These are phyloP conservation scores for Balaeniceps rex DNA, from an alignment of 2,113 vertebrate species.

Conservation along the genomic window DNA sequence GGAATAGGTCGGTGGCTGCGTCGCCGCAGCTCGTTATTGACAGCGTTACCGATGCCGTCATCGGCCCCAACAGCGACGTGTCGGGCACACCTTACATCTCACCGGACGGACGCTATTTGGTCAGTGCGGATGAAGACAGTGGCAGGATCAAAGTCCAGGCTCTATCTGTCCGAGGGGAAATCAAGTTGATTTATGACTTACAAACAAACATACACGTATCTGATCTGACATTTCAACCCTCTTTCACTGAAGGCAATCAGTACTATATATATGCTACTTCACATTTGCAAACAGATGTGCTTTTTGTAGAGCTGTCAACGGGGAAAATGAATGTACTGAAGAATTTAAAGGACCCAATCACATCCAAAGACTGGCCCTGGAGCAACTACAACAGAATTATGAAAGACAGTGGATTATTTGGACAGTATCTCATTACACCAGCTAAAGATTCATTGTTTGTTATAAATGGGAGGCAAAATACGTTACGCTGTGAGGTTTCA, in stretches of 20 bases:
- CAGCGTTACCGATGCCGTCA: conserved; percentile 85
- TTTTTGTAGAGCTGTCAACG: conserved; percentile 86
- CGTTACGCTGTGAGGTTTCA: conserved; percentile 89
- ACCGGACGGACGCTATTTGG: conserved; percentile 84
- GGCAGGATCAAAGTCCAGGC: conserved; percentile 82
- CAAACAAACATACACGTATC: conserved; percentile 71
- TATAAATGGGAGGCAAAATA: conserved; percentile 85
- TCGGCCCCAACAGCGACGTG: conserved; percentile 78
- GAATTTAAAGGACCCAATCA: conserved; percentile 82
- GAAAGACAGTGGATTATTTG: conserved; percentile 90
- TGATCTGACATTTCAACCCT: conserved; percentile 89
- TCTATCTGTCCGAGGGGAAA: conserved; percentile 80
- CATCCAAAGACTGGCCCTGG: conserved; percentile 82
- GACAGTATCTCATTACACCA: conserved; percentile 90
- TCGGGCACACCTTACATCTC: conserved; percentile 80
- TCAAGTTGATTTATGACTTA: conserved; percentile 73
- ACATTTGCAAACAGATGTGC: conserved; percentile 77
- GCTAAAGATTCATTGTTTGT: conserved; percentile 88
- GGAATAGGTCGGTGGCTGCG: not conserved
- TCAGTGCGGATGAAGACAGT: conserved; percentile 71
- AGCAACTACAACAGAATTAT: conserved; percentile 81
- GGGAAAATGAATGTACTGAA: conserved; percentile 78
- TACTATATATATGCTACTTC: conserved; percentile 84
- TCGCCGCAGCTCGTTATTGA: conserved; percentile 83
- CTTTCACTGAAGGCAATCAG: conserved; percentile 84